phyloP scores from a whole-genome alignment of 2,888 invertebrate genomes.

The Eurytoma adleriae region DNA sequence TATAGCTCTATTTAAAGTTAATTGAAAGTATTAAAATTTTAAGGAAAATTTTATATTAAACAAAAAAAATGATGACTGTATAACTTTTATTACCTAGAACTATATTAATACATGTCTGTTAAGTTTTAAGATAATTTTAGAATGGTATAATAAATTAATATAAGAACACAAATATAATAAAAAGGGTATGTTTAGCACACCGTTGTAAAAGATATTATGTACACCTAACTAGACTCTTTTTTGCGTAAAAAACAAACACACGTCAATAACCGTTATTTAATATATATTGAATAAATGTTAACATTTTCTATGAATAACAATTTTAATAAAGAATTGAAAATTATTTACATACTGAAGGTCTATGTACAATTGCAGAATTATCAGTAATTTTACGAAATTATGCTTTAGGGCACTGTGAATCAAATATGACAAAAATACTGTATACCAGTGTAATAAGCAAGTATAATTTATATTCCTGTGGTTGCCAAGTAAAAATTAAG shows the following conservation, averaged over 20 bases:
- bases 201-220: too few relatives aligned
- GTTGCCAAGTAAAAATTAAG: not conserved
- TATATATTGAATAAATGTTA: slow-evolving; percentile 12
- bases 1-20: too few relatives aligned
- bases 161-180: too few relatives aligned
- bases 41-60: too few relatives aligned
- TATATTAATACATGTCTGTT: too few relatives aligned
- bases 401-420: not conserved
- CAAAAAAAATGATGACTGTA: too few relatives aligned
- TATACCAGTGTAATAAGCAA: not conserved
- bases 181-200: too few relatives aligned
- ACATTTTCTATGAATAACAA: slow-evolving; percentile 22
- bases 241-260: not conserved
- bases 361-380: slow-evolving; percentile 34
- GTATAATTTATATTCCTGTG: slow-evolving; percentile 32
- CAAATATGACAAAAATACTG: not conserved
- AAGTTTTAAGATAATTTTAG: too few relatives aligned
- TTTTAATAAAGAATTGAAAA: slow-evolving; percentile 23
- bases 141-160: too few relatives aligned
- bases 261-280: not conserved
- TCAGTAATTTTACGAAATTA: slow-evolving; percentile 4
- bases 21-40: too few relatives aligned
- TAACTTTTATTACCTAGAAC: too few relatives aligned
- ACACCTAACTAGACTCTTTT: too few relatives aligned
- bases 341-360: slow-evolving; percentile 39